phyloP scores from a whole-genome alignment of 2,888 invertebrate genomes.

The Girardia tigrina region DNA sequence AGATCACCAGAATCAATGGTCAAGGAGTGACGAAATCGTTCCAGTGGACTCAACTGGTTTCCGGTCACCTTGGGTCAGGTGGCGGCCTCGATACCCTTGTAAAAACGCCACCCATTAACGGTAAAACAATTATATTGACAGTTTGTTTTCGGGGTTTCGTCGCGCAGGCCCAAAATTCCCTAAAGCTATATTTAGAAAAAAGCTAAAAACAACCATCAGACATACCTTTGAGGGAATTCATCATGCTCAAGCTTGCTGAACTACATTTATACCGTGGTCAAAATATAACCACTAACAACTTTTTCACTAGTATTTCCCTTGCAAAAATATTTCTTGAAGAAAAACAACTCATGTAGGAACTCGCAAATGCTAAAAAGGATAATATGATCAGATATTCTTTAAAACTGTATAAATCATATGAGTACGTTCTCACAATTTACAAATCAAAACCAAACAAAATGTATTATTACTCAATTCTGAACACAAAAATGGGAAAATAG shows the following conservation, averaged over 20 bases:
- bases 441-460: slow-evolving; percentile 7
- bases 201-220: not conserved
- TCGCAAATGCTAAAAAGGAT: not conserved
- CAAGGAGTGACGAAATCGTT: too few species aligned
- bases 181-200: not conserved
- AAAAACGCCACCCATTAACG: too few species aligned
- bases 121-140: too few species aligned
- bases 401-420: slow-evolving; percentile 15
- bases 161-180: too few species aligned
- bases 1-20: too few species aligned
- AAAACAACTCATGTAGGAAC: not conserved
- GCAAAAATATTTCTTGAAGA: not conserved
- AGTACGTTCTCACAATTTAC: slow-evolving; percentile 3
- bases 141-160: too few species aligned
- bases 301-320: not conserved
- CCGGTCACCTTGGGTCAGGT: too few species aligned
- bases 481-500: slow-evolving; percentile 11
- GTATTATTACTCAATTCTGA: not conserved
- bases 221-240: not conserved
- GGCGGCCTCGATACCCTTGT: too few species aligned
- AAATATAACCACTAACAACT: not conserved
- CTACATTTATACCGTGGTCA: not conserved
- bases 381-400: not conserved
- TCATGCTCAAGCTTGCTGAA: not conserved
- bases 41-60: too few species aligned